Percentiles rank a stretch among this genome's conserved stretches.
Conservation (phyloP, 2,888 invertebrate species). For the Aspidapion aeneum region DNA sequence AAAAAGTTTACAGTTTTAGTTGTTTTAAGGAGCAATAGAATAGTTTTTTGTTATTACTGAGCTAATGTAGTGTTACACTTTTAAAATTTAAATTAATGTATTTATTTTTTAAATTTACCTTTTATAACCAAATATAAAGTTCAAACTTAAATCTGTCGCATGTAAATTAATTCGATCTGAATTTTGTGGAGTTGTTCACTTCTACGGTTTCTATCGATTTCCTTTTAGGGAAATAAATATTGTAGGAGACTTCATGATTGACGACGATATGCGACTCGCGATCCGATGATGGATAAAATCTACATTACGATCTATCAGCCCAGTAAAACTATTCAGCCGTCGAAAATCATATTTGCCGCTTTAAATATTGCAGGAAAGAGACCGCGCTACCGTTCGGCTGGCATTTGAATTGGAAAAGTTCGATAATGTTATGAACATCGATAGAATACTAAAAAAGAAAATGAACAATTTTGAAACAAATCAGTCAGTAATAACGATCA, state of each 20-base stretch:
- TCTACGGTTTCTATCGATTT: slow-evolving; percentile 21
- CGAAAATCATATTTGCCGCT: neutral
- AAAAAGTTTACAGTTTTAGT: too few species aligned
- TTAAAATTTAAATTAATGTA: too few species aligned
- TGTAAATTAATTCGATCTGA: too few species aligned
- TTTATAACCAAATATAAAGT: too few species aligned
- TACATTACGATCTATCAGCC: neutral
- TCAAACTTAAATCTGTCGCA: too few species aligned
- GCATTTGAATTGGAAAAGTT: neutral
- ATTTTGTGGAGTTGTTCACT: neutral
- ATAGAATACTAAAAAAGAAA: too few species aligned
- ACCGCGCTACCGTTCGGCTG: neutral
- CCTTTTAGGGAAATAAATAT: slow-evolving; percentile 22
- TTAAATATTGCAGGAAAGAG: neutral
- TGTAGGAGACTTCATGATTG: slow-evolving; percentile 10
- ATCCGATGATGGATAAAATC: neutral
- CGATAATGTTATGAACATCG: neutral
- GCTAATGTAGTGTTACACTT: too few species aligned
- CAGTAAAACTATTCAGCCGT: neutral
- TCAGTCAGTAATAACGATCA: too few species aligned
- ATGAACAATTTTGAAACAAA: too few species aligned
- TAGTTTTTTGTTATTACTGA: too few species aligned
- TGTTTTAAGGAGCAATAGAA: too few species aligned
- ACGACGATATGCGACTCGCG: neutral
- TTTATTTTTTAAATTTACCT: too few species aligned